Percentiles rank a stretch among this genome's conserved stretches.
Evolutionary conservation across 2,888 invertebrate genomes (phyloP).

Genomic region (Diaprepes abbreviatus): DNA sequence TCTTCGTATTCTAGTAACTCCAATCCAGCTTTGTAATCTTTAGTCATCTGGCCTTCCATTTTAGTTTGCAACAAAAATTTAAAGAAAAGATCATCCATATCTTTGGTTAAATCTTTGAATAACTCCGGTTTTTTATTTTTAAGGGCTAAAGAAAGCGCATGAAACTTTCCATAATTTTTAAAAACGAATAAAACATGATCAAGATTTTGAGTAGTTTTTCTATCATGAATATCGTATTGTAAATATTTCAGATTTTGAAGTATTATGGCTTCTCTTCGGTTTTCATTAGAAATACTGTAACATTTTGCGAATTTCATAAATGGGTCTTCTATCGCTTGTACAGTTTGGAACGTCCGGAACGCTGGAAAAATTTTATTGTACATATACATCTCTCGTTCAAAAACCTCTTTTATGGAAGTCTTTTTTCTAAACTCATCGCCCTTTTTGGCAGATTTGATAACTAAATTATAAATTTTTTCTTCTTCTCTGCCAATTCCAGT

Average conservation of each 20-base stretch:
- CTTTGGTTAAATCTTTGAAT: conserved; percentile 50
- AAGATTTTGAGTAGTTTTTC: conserved; percentile 55
- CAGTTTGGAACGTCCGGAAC: conserved; percentile 45
- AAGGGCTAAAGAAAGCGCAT: conserved; percentile 55
- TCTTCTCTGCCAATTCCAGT: conserved; percentile 41
- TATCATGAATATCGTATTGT: conserved; percentile 56
- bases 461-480: conserved; percentile 45
- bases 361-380: conserved; percentile 51
- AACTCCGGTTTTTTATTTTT: conserved; percentile 41
- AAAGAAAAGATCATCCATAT: conserved; percentile 53
- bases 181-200: conserved; percentile 53
- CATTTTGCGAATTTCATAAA: conserved; percentile 51
- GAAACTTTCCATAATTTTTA: conserved; percentile 53
- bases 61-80: conserved; percentile 50
- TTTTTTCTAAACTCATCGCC: conserved; percentile 42
- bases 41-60: conserved; percentile 42
- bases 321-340: conserved; percentile 42
- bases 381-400: conserved; percentile 52
- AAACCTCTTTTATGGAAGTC: conserved; percentile 47
- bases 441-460: conserved; percentile 41
- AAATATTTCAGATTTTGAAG: conserved; percentile 55
- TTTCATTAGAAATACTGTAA: conserved; percentile 52
- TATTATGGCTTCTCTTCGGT: conserved; percentile 55
- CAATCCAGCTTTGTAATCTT: conserved; percentile 46
- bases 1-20: conserved; percentile 47